These are phyloP conservation scores for Cyphomyrus plagiostoma DNA, from an alignment of 2,113 vertebrate genomes.

Conservation along the genomic window DNA sequence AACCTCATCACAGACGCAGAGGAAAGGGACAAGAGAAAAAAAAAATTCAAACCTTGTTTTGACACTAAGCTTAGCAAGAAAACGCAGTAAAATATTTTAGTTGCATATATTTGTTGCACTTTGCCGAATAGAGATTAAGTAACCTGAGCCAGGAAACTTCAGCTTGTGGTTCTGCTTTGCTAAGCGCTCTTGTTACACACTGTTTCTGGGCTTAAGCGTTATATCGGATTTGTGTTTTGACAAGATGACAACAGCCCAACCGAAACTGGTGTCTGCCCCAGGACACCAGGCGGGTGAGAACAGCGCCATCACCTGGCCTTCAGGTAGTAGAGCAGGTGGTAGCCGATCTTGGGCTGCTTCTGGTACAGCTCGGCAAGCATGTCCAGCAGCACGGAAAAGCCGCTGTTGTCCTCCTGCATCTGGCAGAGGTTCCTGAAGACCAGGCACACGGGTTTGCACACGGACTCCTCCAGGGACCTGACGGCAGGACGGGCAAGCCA, in stretches of 20 bases:
- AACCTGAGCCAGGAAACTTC: background rate
- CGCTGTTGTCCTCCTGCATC: conserved; percentile 95
- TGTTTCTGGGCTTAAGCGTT: background rate
- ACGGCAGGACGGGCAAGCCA: fast-evolving
- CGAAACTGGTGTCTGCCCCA: background rate
- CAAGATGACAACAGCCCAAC: background rate
- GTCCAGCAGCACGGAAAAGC: conserved; percentile 86
- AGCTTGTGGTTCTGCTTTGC: background rate
- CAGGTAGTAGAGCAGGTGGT: conserved; percentile 92
- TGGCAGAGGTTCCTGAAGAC: conserved; percentile 95
- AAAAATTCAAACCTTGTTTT: background rate
- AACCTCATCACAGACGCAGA: background rate
- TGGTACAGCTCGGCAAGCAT: conserved; percentile 91
- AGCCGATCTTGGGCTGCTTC: conserved; percentile 96
- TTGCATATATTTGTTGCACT: background rate
- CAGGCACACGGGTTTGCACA: conserved; percentile 88
- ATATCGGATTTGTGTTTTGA: background rate
- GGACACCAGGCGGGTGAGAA: background rate
- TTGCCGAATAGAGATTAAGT: background rate
- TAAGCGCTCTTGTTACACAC: background rate
- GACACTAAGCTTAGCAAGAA: background rate
- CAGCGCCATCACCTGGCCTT: conserved; percentile 74
- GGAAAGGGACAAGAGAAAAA: background rate
- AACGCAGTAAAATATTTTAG: background rate
- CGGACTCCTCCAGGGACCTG: conserved; percentile 92